Evolutionary conservation across 2,113 vertebrate species (phyloP), one percentile per base, ranked within the genome.

Genomic region (Larimichthys polyactis): DNA sequence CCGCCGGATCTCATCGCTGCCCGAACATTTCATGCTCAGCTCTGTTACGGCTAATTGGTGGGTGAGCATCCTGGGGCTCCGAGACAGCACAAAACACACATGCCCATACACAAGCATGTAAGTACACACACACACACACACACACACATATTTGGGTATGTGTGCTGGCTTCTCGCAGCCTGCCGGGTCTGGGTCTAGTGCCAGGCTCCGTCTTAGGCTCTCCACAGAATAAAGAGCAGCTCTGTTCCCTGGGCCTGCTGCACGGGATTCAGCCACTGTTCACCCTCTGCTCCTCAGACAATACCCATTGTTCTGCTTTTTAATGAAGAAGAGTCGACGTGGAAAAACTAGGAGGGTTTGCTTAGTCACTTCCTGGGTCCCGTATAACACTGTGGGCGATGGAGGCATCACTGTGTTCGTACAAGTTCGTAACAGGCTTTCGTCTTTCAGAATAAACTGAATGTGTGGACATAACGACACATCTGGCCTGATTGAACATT

Each of bases 171-270:
- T 84, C 77, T 88, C 57, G 68, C 81, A 46, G 64, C 78, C 84
- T 84, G 90, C 78, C 72, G 75, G 83, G 54, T 93, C 88, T 90
- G 89, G 85, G 91, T 94, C 92, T 89, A 81, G 95, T 96, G 95
- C 96, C 96, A 96, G 95, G 95, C 94, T 96, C 95, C 92, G 90
- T 91, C 87, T 87, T 93, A 88, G 83, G 72, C 84, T 84, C 89
- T 88, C 81, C 60, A 74, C 89, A 86, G 92, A 94, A 94, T 93
- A 96, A 95, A 94, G 92, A 93, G 78, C 49, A 59, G 67, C 88
- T 93, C 93, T 96, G 96, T 96, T 95, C 87, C 44, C 49, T 9
- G 5, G 78, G 88, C 78, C 93, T 89, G 93, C 90, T 83, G 85
- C 93, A 93, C 79, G 32, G 71, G 85, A 91, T 92, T 89, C 84